Percentiles rank a stretch among this genome's conserved stretches.
phyloP scores from a whole-genome alignment of 2,888 invertebrate species.

The Apodemia hepburni region DNA sequence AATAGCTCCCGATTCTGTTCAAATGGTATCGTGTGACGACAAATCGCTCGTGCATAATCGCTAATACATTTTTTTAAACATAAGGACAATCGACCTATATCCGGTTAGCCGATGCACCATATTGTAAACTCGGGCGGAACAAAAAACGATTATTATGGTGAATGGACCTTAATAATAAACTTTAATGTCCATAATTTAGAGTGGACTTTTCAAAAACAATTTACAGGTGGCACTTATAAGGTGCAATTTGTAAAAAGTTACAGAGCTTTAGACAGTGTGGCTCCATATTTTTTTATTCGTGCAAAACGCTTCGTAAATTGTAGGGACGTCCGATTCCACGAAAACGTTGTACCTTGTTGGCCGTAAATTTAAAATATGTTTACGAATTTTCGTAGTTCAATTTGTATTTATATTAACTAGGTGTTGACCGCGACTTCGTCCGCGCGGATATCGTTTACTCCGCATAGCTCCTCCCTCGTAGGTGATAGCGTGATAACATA shows the following conservation, averaged over 20 bases:
- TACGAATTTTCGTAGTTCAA: no score
- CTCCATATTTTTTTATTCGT: slow-evolving; percentile 67
- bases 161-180: slow-evolving; percentile 34
- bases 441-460: no score
- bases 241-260: slow-evolving; percentile 60
- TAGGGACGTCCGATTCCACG: slow-evolving; percentile 58
- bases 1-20: slow-evolving; percentile 56
- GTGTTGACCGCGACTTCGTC: no score
- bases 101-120: slow-evolving; percentile 60
- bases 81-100: slow-evolving; percentile 61
- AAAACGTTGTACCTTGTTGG: slow-evolving; percentile 35
- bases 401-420: no score
- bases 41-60: slow-evolving; percentile 76
- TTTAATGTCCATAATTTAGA: slow-evolving; percentile 19
- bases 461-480: no score
- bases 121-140: slow-evolving; percentile 55
- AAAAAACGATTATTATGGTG: slow-evolving; percentile 52
- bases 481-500: no score
- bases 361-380: neutral
- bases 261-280: slow-evolving; percentile 72
- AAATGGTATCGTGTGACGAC: slow-evolving; percentile 68
- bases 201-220: slow-evolving; percentile 6
- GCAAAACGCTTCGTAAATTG: slow-evolving; percentile 52
- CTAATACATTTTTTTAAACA: slow-evolving; percentile 66
- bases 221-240: slow-evolving; percentile 62